Percentiles rank a stretch among this genome's conserved stretches.
phyloP scores from a whole-genome alignment of 2,888 invertebrate species.

The Habroteleia sp. region DNA sequence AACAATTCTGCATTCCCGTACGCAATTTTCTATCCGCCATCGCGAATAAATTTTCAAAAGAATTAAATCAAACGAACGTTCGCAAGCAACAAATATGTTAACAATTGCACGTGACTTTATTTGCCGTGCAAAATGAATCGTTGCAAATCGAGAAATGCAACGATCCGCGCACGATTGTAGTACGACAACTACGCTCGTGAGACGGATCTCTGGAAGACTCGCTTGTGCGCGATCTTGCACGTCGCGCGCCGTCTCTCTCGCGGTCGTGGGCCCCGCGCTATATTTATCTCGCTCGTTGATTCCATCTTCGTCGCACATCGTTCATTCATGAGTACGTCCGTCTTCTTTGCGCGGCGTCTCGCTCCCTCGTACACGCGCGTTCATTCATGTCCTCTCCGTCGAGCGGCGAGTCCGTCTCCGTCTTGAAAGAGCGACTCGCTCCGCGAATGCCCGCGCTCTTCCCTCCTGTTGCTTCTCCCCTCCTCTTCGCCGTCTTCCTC shows the following conservation, averaged over 20 bases:
- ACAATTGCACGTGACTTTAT: neutral
- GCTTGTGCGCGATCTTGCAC: conserved; percentile 25
- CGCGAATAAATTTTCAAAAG: neutral
- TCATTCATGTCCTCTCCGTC: conserved; percentile 76
- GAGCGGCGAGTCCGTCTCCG: conserved; percentile 39
- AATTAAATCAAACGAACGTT: neutral
- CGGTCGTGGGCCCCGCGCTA: conserved; percentile 71
- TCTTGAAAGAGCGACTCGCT: conserved; percentile 51
- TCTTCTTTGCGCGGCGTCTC: conserved; percentile 68
- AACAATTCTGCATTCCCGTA: no score
- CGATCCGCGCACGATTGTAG: conserved; percentile 37
- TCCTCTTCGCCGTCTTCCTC: conserved; percentile 20
- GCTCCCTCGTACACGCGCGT: conserved; percentile 70
- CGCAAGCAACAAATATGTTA: neutral
- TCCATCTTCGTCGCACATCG: conserved; percentile 75
- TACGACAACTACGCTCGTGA: conserved; percentile 36
- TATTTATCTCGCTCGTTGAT: conserved; percentile 77
- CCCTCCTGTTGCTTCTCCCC: conserved; percentile 11
- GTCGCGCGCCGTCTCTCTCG: conserved; percentile 65
- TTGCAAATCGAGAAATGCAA: conserved; percentile 18
- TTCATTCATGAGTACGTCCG: conserved; percentile 74
- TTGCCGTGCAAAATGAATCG: conserved; percentile 8
- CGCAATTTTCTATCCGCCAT: no score
- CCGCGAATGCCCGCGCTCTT: conserved; percentile 47
- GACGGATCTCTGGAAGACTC: conserved; percentile 55